Conservation (phyloP, 2,113 vertebrate genomes). For the Aspidoscelis tigris region DNA sequence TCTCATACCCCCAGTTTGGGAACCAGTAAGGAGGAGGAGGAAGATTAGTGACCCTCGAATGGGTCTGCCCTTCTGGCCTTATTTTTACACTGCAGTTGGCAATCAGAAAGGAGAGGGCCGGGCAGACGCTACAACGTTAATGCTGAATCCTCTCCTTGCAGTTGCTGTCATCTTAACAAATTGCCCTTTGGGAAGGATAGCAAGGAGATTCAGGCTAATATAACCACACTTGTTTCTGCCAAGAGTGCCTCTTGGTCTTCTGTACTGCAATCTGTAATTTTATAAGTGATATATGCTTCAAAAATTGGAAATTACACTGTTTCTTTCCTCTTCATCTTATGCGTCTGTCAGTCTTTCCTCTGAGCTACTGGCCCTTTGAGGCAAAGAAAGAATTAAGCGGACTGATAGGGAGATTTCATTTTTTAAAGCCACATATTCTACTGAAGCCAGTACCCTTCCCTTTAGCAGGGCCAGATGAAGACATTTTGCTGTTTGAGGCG, state of each 20-base stretch:
- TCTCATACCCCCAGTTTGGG: too few species aligned
- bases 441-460: too few species aligned
- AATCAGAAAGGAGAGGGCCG: neutral
- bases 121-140: neutral
- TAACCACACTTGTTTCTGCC: neutral
- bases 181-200: neutral
- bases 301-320: neutral
- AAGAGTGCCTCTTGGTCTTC: neutral
- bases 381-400: neutral
- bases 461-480: too few species aligned
- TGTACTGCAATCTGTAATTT: neutral
- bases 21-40: neutral
- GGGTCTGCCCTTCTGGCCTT: too few species aligned
- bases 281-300: neutral
- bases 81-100: too few species aligned
- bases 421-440: too few species aligned
- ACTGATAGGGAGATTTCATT: too few species aligned
- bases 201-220: neutral
- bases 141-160: neutral
- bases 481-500: too few species aligned
- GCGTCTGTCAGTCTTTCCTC: neutral
- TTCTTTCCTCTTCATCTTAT: neutral
- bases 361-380: neutral
- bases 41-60: too few species aligned
- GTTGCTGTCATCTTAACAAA: neutral